phyloP scores from a whole-genome alignment of 1,140 invertebrate genomes.

The Psix sp. region DNA sequence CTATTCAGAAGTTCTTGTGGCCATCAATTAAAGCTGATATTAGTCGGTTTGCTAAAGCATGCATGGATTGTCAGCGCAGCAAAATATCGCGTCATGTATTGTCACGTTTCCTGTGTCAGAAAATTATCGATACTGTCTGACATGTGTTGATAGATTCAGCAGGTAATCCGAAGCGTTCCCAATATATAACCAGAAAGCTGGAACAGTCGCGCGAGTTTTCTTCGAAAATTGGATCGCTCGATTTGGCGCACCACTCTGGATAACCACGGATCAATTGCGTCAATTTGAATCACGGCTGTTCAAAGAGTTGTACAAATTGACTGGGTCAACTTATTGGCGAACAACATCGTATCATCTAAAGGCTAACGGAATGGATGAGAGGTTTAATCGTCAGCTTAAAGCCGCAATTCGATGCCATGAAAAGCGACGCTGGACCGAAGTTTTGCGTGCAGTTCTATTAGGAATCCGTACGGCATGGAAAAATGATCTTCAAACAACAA shows the following conservation, averaged over 20 bases:
- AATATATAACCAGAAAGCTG: constrained; percentile 45
- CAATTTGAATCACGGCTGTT: constrained; percentile 23
- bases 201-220: constrained; percentile 46
- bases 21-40: constrained; percentile 40
- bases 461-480: constrained; percentile 28
- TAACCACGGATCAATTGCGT: constrained; percentile 22
- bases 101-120: constrained; percentile 4
- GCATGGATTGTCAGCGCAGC: constrained; percentile 16
- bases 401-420: constrained; percentile 9
- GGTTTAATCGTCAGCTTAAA: constrained; percentile 7
- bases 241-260: neutral
- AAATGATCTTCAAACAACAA: neutral
- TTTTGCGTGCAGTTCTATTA: no score
- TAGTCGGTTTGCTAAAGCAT: constrained; percentile 16
- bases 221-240: constrained; percentile 35
- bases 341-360: constrained; percentile 12
- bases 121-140: constrained; percentile 56
- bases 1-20: constrained; percentile 43
- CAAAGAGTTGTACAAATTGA: neutral
- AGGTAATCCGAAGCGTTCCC: constrained; percentile 62
- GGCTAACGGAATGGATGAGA: constrained; percentile 11
- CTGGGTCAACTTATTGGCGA: constrained; percentile 2
- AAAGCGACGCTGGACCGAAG: neutral
- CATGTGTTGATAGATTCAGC: constrained; percentile 58
- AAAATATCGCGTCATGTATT: constrained; percentile 22